These are phyloP conservation scores for Hoplostethus mediterraneus DNA, from an alignment of 2,797 vertebrate species.

Conservation along the genomic window DNA sequence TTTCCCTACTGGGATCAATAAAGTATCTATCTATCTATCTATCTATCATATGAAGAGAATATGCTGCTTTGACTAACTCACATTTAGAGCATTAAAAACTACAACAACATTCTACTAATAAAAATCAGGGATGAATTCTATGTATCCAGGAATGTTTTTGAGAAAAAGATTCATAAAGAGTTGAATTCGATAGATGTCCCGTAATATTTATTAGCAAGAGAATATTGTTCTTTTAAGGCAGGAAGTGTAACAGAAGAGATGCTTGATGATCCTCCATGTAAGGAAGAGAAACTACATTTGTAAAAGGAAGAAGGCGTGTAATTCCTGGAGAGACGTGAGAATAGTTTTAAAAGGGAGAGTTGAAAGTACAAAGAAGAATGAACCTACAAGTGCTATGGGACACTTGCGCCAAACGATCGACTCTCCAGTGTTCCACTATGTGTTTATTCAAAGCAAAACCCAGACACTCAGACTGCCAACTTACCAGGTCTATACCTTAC, in stretches of 20 bases:
- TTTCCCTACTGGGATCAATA: too few species aligned
- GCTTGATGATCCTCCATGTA: constrained; percentile 23
- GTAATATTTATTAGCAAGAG: constrained; percentile 30
- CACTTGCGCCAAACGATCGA: constrained; percentile 3
- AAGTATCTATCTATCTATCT: too few species aligned
- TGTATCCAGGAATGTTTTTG: constrained; percentile 34
- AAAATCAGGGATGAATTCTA: constrained; percentile 54
- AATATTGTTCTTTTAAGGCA: constrained; percentile 53
- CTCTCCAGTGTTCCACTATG: constrained; percentile 2
- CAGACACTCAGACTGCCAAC: not conserved
- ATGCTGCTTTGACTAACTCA: constrained; percentile 69
- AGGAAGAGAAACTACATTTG: constrained; percentile 10
- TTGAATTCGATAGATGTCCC: constrained; percentile 23
- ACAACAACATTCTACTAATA: constrained; percentile 36
- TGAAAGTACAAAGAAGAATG: constrained; percentile 14
- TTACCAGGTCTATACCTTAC: constrained; percentile 9
- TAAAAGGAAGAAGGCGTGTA: not conserved
- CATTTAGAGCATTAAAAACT: constrained; percentile 41
- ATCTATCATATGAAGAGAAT: constrained; percentile 24
- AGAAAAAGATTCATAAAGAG: not conserved
- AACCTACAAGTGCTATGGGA: constrained; percentile 31
- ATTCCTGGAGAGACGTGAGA: not conserved
- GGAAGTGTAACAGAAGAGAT: constrained; percentile 35
- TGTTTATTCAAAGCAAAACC: constrained; percentile 16
- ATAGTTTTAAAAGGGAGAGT: constrained; percentile 18